phyloP scores from a whole-genome alignment of 2,888 invertebrate genomes.

The Polylopha cassiicola region DNA sequence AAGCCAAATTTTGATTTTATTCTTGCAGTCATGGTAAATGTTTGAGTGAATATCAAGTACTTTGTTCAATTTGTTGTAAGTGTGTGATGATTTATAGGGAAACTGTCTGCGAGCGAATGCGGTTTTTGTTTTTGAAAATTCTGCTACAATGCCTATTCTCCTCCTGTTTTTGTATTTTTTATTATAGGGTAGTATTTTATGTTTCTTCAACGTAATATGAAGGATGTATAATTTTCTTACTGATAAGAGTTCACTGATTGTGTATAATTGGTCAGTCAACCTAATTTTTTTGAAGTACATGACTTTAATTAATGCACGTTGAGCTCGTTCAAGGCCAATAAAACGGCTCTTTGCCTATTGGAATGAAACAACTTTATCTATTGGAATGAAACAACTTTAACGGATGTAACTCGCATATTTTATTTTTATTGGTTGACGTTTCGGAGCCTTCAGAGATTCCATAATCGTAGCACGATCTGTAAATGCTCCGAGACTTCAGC shows the following conservation, averaged over 20 bases:
- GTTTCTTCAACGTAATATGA: not conserved
- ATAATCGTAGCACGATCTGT: too few relatives aligned
- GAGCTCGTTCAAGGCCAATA: not conserved
- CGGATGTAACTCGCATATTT: too few relatives aligned
- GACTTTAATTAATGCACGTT: not conserved
- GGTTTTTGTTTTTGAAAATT: too few relatives aligned
- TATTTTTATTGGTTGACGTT: too few relatives aligned
- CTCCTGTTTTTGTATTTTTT: too few relatives aligned
- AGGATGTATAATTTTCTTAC: not conserved
- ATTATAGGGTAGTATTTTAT: not conserved
- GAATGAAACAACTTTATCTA: too few relatives aligned
- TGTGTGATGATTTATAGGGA: not conserved
- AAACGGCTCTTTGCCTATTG: constrained; percentile 1
- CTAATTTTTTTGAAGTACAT: constrained; percentile 4
- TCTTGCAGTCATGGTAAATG: not conserved
- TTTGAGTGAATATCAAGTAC: not conserved
- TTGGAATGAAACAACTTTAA: too few relatives aligned
- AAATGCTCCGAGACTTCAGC: too few relatives aligned
- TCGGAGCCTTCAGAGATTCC: too few relatives aligned
- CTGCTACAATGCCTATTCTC: not conserved
- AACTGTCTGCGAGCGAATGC: not conserved
- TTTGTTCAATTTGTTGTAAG: not conserved
- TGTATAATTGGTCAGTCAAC: not conserved
- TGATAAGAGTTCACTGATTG: not conserved
- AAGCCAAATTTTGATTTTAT: not conserved